Evolutionary conservation across 1,140 invertebrate species (phyloP), one percentile per base, ranked within the genome.

Genomic region (Drosophila setifemur): DNA sequence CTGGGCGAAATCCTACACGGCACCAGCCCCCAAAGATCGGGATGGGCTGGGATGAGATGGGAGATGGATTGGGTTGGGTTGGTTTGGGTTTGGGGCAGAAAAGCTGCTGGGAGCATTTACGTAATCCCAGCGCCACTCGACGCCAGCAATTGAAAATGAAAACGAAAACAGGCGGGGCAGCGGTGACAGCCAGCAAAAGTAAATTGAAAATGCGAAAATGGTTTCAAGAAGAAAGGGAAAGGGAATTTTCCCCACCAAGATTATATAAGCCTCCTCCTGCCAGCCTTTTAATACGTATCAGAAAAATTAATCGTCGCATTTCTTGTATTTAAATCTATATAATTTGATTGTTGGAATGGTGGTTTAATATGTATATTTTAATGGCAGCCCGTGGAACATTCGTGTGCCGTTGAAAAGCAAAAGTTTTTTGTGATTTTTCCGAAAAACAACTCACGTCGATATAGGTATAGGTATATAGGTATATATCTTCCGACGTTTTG

Each of bases 71-170:
- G 48, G 48, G 3, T 23, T 31, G 29, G 50, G 40, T 29, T 44
- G 49, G 44, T n/a, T n/a, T n/a, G n/a, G n/a, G n/a, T n/a, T n/a
- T n/a, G n/a, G 14, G 14, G 37, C 16, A 12, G 25, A 11, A 54
- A 71, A 68, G 44, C 68, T 76, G 61, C 47, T 61, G 75, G 50
- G 71, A 23, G 64, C 31, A 58, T 83, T 82, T 82, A 82, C 73
- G 77, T 82, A 82, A 82, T 82, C 73, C 43, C 53, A 40, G 72
- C 66, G 76, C 76, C 76, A 75, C 71, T 82, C 48, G 60, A 63
- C 60, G 58, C 37, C 33, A 43, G 67, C 77, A 69, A 69, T 82
- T 82, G 78, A 73, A 75, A 82, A 76, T 29, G 70, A 79, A 81
- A 79, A 72, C 29, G 45, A 57, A 70, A 53, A 52, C 26, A 37